Evolutionary conservation across 2,888 invertebrate species (phyloP).

Genomic region (Drosophila sordidula): DNA sequence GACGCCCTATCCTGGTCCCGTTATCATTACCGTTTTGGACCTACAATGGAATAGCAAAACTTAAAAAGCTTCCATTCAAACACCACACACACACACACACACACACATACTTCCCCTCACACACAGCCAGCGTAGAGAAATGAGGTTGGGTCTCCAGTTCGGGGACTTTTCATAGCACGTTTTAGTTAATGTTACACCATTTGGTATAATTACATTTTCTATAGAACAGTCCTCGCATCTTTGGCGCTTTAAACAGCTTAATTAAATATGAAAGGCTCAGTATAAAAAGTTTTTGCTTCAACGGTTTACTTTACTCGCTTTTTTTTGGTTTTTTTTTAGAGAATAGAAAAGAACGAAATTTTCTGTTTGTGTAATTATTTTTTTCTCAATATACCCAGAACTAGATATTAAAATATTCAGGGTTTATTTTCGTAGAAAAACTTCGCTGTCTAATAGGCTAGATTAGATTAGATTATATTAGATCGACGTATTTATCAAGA

Average conservation of each 20-base stretch:
- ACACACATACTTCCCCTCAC: conserved; percentile 11
- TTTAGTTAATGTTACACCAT: conserved; percentile 75
- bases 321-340: too few relatives aligned
- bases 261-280: conserved; percentile 46
- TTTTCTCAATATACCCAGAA: too few relatives aligned
- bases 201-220: conserved; percentile 71
- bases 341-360: too few relatives aligned
- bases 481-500: too few relatives aligned
- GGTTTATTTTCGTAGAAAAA: too few relatives aligned
- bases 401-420: too few relatives aligned
- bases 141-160: conserved; percentile 4
- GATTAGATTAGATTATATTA: too few relatives aligned
- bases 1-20: conserved; percentile 6
- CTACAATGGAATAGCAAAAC: conserved; percentile 45
- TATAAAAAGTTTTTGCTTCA: conserved; percentile 21
- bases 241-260: conserved; percentile 27
- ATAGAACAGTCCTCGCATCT: conserved; percentile 41
- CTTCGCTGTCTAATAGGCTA: too few relatives aligned
- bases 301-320: conserved; percentile 1
- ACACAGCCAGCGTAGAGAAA: conserved; percentile 5
- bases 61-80: conserved; percentile 64
- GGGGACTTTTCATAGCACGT: conserved; percentile 41
- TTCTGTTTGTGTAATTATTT: too few relatives aligned
- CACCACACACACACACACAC: conserved; percentile 32
- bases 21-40: conserved; percentile 17